Base-by-base conservation (phyloP, 1,140 invertebrate species). In the Drosophila nikananu region DNA sequence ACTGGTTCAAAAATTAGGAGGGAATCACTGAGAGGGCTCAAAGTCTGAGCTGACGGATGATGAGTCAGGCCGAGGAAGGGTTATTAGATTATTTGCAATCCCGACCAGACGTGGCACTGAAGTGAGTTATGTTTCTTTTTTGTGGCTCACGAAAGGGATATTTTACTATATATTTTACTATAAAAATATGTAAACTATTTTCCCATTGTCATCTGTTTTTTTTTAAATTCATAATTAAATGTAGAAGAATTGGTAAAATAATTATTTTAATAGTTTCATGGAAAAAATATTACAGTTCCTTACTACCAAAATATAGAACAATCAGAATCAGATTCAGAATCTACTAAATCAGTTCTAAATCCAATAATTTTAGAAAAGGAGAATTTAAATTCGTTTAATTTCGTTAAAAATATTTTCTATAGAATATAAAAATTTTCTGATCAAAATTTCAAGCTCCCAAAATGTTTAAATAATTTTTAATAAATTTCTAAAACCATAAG, bases 61-160 rank as follows among this genome's bases (percentile, higher is more conserved):
- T 73, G 70, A 73, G 35, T 73, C 70, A 73, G 15, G 7, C 54
- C 30, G 37, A 35, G 44, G 25, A 71, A 27, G 48, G 49, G 63
- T 27, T 71, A 27, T 49, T 35, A 39, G 27, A 51, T 41, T 49
- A 2, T 15, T 7, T 13, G 9, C 19, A 25, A 27, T 35, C 15
- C 27, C 39, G 35, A 1, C 15, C 37, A 54, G n/a, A 52, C 3
- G 5, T 30, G 25, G 49, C 32, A 30, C 27, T 41, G 13, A 60
- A 44, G 12, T 19, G 19, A 1, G 37, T 13, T 64, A n/a, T 23
- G 25, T 41, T 57, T 44, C 12, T 48, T 23, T 48, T 23, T 25
- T 25, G 17, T 57, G 25, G 6, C 10, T 13, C 12, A 13, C 2
- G 21, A 23, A 46, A 46, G 7, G 12, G 1, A 8, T 21, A 12